A percentile compares a stretch with the other conserved stretches of the same genome.
Evolutionary conservation across 2,113 vertebrate genomes (phyloP).

Genomic region (Neodon shergylaensis): DNA sequence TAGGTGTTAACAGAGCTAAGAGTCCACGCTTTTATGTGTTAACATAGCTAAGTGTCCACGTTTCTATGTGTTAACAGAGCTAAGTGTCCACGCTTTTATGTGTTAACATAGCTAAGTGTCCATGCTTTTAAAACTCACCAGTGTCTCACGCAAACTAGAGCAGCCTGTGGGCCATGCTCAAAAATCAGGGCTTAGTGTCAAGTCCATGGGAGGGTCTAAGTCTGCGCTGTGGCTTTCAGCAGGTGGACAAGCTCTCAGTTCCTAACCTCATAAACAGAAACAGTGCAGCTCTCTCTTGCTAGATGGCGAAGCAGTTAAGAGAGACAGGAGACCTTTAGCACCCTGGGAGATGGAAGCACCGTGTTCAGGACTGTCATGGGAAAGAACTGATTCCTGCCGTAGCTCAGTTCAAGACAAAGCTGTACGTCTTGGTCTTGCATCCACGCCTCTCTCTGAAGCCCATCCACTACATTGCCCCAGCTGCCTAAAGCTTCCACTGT

Average conservation of each 20-base stretch:
- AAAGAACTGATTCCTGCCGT: accelerated
- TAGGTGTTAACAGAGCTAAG: no score
- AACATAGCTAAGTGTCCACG: neutral
- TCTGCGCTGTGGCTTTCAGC: neutral
- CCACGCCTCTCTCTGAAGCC: neutral
- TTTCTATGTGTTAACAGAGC: neutral
- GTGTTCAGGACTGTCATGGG: neutral
- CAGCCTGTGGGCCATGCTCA: accelerated
- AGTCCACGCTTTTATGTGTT: neutral
- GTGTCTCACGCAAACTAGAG: accelerated
- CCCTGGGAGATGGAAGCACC: neutral
- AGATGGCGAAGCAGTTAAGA: neutral
- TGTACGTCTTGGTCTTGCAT: accelerated
- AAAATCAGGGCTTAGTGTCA: neutral
- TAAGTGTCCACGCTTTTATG: neutral
- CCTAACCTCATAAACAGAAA: neutral
- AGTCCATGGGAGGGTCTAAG: neutral
- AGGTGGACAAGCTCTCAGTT: neutral
- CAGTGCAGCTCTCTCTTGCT: neutral
- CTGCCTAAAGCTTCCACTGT: neutral
- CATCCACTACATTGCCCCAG: neutral
- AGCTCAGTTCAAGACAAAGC: neutral
- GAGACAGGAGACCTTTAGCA: neutral
- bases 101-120: neutral
- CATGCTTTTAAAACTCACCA: neutral